Percentiles rank a stretch among this genome's conserved stretches.
Conservation (phyloP, 2,797 vertebrate genomes). For the Malurus leucopterus region DNA sequence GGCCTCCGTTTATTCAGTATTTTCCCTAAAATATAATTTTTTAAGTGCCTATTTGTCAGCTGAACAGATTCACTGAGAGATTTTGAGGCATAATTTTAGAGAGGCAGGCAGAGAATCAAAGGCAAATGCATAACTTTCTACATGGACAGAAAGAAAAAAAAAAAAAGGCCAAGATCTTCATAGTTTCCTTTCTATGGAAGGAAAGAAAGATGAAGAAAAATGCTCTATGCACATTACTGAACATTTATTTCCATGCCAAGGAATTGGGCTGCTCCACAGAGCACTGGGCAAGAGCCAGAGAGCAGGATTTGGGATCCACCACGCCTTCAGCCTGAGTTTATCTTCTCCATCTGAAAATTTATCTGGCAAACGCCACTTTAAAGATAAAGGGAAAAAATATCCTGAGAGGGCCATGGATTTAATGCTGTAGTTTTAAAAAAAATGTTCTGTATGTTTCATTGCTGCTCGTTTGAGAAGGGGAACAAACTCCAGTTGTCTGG, state of each 20-base stretch:
- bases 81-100: neutral
- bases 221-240: neutral
- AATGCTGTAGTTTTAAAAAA: neutral
- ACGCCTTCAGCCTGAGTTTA: neutral
- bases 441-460: neutral
- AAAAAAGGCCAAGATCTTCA: neutral
- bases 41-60: neutral
- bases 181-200: neutral
- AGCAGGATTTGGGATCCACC: neutral
- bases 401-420: neutral
- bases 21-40: neutral
- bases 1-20: neutral
- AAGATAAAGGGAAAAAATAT: neutral
- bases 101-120: neutral
- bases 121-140: neutral
- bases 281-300: neutral
- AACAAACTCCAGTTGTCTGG: neutral
- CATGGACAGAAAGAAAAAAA: neutral
- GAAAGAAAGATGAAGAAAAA: neutral
- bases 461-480: neutral
- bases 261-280: neutral
- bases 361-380: neutral
- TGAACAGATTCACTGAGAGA: neutral
- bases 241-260: neutral
- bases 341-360: neutral